These are phyloP conservation scores for Archips crataeganus DNA, from an alignment of 2,888 invertebrate species.

Conservation along the genomic window DNA sequence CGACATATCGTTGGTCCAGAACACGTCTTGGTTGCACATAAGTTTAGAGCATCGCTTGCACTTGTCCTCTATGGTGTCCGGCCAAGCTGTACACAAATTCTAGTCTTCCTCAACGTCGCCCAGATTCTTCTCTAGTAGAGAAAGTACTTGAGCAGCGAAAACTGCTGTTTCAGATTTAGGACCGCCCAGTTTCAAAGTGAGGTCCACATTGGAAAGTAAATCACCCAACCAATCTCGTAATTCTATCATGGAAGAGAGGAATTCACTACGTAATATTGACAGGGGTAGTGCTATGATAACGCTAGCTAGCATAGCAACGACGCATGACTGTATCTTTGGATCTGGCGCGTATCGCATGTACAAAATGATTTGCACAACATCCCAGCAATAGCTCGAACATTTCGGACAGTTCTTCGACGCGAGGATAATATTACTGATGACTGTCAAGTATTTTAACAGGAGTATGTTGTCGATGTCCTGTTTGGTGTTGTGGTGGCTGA, in stretches of 20 bases:
- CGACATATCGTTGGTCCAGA: conserved; percentile 26
- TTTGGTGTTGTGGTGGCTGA: conserved; percentile 81
- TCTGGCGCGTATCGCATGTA: conserved; percentile 89
- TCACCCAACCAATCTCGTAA: conserved; percentile 89
- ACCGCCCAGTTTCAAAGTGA: conserved; percentile 83
- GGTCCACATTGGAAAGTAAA: conserved; percentile 79
- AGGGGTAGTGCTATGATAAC: conserved; percentile 87
- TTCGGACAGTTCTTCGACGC: conserved; percentile 89
- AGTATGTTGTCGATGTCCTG: conserved; percentile 89
- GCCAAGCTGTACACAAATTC: conserved; percentile 45
- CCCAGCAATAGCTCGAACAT: conserved; percentile 88
- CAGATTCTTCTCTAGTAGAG: conserved; percentile 81
- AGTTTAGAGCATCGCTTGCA: conserved; percentile 24
- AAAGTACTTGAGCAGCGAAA: conserved; percentile 87
- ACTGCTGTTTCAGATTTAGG: conserved; percentile 87
- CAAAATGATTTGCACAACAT: conserved; percentile 89
- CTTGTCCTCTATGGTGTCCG: conserved; percentile 36
- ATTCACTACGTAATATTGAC: conserved; percentile 84
- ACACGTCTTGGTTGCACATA: conserved; percentile 22
- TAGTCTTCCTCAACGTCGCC: conserved; percentile 52
- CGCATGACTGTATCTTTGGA: conserved; percentile 87
- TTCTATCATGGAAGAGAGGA: conserved; percentile 87
- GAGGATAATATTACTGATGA: conserved; percentile 88
- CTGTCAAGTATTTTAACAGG: conserved; percentile 89
- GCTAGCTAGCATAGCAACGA: conserved; percentile 89